Evolutionary conservation across 2,113 vertebrate species (phyloP).

Genomic region (Octodon degus): DNA sequence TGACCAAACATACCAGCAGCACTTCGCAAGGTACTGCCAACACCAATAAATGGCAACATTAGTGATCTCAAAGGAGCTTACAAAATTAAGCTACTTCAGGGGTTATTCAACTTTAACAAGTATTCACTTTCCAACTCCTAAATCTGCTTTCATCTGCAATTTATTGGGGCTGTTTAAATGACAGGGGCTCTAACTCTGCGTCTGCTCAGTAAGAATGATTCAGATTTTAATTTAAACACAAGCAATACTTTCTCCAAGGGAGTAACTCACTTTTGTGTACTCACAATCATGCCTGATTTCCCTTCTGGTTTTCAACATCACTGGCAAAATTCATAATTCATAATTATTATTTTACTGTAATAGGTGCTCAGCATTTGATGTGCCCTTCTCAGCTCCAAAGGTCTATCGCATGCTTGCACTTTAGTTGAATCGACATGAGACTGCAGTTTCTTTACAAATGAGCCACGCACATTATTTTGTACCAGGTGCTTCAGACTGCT

Average conservation of each 20-base stretch:
- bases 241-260: background rate
- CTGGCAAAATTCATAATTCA: background rate
- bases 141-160: background rate
- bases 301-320: background rate
- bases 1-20: rapidly evolving
- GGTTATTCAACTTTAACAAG: conserved; percentile 6
- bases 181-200: background rate
- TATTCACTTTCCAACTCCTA: background rate
- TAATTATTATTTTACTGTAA: background rate
- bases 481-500: background rate
- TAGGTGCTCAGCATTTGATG: background rate
- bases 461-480: background rate
- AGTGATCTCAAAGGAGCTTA: background rate
- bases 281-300: background rate
- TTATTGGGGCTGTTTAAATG: background rate
- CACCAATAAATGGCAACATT: background rate
- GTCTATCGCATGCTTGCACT: background rate
- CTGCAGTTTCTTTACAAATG: background rate
- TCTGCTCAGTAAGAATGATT: background rate
- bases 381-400: background rate
- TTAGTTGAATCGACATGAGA: background rate
- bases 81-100: conserved; percentile 19
- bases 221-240: background rate
- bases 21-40: background rate
- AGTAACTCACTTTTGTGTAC: background rate